phyloP scores from a whole-genome alignment of 2,113 vertebrate genomes.

The Camelus dromedarius region DNA sequence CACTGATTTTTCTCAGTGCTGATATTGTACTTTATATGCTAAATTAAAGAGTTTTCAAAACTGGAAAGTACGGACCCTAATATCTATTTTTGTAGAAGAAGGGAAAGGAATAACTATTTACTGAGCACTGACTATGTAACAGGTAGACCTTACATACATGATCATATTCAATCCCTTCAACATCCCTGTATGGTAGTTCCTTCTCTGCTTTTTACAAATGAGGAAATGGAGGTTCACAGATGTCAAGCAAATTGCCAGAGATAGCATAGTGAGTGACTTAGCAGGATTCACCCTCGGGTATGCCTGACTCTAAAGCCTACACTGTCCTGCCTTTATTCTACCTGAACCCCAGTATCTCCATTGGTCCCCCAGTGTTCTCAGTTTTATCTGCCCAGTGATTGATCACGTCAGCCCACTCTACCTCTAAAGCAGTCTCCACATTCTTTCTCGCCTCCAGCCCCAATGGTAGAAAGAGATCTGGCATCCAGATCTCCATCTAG shows the following conservation, averaged over 20 bases:
- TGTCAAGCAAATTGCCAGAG: background rate
- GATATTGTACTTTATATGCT: background rate
- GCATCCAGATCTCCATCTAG: background rate
- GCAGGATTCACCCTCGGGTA: background rate
- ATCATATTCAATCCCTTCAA: background rate
- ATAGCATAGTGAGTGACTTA: background rate
- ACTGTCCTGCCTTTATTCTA: background rate
- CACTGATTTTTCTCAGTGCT: background rate
- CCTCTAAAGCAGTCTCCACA: background rate
- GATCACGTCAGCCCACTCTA: background rate
- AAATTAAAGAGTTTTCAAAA: constrained; percentile 46
- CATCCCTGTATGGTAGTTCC: background rate
- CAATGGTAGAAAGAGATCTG: background rate
- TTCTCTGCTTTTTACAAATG: background rate
- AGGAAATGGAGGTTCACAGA: background rate
- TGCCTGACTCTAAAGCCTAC: background rate
- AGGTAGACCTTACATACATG: background rate
- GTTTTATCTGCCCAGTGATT: background rate
- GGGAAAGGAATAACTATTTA: background rate
- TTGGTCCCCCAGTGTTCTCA: background rate
- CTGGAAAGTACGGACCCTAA: background rate
- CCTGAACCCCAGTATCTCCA: background rate
- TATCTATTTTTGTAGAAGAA: constrained; percentile 30
- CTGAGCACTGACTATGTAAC: background rate
- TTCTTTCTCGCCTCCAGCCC: background rate